Evolutionary conservation across 2,113 vertebrate species (phyloP).

Genomic region (Mastomys coucha): DNA sequence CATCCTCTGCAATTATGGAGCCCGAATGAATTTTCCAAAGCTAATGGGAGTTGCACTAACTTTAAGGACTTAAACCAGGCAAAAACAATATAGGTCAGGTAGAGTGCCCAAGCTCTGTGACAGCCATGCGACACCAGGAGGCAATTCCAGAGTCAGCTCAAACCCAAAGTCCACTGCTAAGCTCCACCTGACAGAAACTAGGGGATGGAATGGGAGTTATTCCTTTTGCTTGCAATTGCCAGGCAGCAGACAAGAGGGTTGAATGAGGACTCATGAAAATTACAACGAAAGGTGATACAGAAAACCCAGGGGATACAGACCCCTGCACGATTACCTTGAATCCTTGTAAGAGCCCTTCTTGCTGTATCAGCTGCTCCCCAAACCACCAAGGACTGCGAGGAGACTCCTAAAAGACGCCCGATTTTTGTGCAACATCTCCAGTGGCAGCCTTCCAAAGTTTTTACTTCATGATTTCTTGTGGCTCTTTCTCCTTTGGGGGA

Average conservation of each 20-base stretch:
- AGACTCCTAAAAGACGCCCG: slow-evolving; percentile 69
- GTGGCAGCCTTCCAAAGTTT: slow-evolving; percentile 82
- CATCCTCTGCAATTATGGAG: slow-evolving; percentile 66
- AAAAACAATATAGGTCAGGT: slow-evolving; percentile 70
- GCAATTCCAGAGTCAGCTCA: not conserved
- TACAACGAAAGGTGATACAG: not conserved
- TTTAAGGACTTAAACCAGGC: slow-evolving; percentile 79
- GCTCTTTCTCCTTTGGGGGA: slow-evolving; percentile 64
- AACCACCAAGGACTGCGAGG: slow-evolving; percentile 63
- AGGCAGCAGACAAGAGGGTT: slow-evolving; percentile 3
- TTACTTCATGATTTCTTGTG: slow-evolving; percentile 77
- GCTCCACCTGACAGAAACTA: not conserved
- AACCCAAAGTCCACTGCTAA: slow-evolving; percentile 41
- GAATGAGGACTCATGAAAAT: not conserved
- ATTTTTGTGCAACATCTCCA: slow-evolving; percentile 73
- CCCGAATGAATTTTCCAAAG: slow-evolving; percentile 56
- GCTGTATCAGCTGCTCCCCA: slow-evolving; percentile 80
- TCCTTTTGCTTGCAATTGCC: slow-evolving; percentile 25
- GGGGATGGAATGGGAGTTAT: not conserved
- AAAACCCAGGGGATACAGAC: not conserved
- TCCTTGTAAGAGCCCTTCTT: slow-evolving; percentile 70
- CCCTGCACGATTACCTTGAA: slow-evolving; percentile 67
- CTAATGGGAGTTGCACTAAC: slow-evolving; percentile 81
- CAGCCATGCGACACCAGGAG: slow-evolving; percentile 47
- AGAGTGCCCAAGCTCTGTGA: slow-evolving; percentile 17